Conservation (phyloP, 2,888 invertebrate species). For the Embidobia sp. region DNA sequence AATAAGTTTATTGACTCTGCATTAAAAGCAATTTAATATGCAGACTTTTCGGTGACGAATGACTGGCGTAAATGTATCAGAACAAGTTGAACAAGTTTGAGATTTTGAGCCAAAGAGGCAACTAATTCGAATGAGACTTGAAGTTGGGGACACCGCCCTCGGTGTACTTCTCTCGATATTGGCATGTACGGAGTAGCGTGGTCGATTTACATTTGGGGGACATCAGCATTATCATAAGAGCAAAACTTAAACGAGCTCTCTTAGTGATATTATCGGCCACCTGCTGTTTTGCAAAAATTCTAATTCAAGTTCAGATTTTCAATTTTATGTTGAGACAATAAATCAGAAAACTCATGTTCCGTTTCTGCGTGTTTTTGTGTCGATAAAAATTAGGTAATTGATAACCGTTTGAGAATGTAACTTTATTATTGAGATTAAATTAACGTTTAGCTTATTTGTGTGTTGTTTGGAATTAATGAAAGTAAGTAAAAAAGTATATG, state of each 20-base stretch:
- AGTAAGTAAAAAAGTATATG: too few relatives aligned
- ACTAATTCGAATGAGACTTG: constrained; percentile 48
- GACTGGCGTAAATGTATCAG: constrained; percentile 22
- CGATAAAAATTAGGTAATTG: too few relatives aligned
- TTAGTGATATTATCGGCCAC: constrained; percentile 72
- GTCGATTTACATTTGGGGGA: constrained; percentile 73
- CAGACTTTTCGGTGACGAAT: neutral
- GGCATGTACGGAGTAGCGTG: constrained; percentile 56
- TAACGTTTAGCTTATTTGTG: too few relatives aligned
- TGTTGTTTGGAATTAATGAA: too few relatives aligned
- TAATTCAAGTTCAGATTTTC: constrained; percentile 48
- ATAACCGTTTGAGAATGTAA: too few relatives aligned
- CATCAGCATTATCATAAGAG: constrained; percentile 75
- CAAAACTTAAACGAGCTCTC: constrained; percentile 67
- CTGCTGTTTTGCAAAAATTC: constrained; percentile 70
- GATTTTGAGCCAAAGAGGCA: constrained; percentile 23
- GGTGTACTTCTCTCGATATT: constrained; percentile 55
- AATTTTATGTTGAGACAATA: too few relatives aligned
- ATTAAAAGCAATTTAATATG: constrained; percentile 2
- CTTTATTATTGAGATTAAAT: too few relatives aligned
- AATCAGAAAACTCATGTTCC: too few relatives aligned
- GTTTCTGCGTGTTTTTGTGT: too few relatives aligned
- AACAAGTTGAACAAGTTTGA: constrained; percentile 24
- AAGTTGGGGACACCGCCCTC: constrained; percentile 35
- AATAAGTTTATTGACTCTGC: neutral